Conservation (phyloP, 1,140 invertebrate species). For the Ceratosolen fusciceps region DNA sequence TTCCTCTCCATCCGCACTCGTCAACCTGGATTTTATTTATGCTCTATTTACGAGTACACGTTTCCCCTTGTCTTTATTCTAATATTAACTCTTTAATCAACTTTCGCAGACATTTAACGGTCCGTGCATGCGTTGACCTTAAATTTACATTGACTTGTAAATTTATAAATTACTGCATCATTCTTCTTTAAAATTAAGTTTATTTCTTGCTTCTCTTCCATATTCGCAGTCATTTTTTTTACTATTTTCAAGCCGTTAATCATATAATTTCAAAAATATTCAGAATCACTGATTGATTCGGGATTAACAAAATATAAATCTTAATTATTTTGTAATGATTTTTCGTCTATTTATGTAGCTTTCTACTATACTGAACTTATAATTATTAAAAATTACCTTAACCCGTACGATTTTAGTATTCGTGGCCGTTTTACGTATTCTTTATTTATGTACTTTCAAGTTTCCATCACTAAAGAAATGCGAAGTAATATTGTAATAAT, state of each 20-base stretch:
- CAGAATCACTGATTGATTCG: too few species aligned
- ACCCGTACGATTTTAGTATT: neutral
- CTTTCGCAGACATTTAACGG: neutral
- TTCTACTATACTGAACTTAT: neutral
- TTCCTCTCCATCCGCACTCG: neutral
- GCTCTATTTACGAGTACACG: neutral
- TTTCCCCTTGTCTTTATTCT: neutral
- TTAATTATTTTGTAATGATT: neutral
- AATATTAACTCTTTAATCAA: neutral
- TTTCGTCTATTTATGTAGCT: neutral
- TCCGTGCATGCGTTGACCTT: neutral
- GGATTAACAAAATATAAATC: neutral
- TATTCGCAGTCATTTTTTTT: too few species aligned
- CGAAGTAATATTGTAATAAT: slow-evolving; percentile 33
- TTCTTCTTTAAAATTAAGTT: too few species aligned
- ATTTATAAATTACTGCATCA: too few species aligned
- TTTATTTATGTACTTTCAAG: slow-evolving; percentile 12
- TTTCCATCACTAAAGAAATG: neutral
- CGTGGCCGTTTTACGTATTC: neutral
- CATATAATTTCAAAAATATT: too few species aligned
- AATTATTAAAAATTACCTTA: neutral
- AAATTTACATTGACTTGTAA: neutral
- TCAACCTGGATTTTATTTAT: neutral
- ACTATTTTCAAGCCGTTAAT: too few species aligned
- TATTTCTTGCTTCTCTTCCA: too few species aligned